Percentiles rank a stretch among this genome's conserved stretches.
phyloP scores from a whole-genome alignment of 2,113 vertebrate genomes.

The Holacanthus passer region DNA sequence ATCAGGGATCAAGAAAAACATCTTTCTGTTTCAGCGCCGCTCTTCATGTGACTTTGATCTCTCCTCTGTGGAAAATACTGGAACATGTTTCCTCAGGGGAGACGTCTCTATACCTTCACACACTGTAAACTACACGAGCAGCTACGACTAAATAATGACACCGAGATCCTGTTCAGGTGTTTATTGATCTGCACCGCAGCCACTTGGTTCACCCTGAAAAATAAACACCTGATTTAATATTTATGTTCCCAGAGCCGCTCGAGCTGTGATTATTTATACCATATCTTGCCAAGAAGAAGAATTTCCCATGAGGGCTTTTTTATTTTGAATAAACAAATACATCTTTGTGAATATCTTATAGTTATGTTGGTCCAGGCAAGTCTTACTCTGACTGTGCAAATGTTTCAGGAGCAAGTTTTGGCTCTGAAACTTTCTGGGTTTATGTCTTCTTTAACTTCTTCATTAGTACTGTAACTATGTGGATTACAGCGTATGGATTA shows the following conservation, averaged over 20 bases:
- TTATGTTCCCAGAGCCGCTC: constrained; percentile 25
- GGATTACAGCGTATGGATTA: too few relatives aligned
- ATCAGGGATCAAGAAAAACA: constrained; percentile 7
- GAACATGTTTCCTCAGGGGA: constrained; percentile 26
- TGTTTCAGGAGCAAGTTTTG: too few relatives aligned
- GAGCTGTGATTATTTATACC: constrained; percentile 43
- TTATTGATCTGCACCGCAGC: constrained; percentile 42
- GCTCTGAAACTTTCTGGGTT: not conserved
- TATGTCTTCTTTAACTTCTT: not conserved
- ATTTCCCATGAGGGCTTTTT: constrained; percentile 34
- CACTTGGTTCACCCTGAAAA: constrained; percentile 26
- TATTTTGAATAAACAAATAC: constrained; percentile 28
- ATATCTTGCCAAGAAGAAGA: constrained; percentile 11
- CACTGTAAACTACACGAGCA: not conserved
- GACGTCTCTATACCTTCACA: not conserved
- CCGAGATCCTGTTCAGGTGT: not conserved
- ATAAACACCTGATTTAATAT: constrained; percentile 45
- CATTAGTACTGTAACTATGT: not conserved
- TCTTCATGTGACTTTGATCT: constrained; percentile 31
- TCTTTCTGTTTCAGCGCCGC: constrained; percentile 12
- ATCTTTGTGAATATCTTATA: constrained; percentile 13
- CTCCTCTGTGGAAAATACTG: constrained; percentile 18
- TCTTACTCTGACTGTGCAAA: not conserved
- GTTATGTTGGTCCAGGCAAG: constrained; percentile 9
- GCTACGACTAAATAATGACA: constrained; percentile 1